Evolutionary conservation across 2,113 vertebrate species (phyloP).

Genomic region (Albula glossodonta): DNA sequence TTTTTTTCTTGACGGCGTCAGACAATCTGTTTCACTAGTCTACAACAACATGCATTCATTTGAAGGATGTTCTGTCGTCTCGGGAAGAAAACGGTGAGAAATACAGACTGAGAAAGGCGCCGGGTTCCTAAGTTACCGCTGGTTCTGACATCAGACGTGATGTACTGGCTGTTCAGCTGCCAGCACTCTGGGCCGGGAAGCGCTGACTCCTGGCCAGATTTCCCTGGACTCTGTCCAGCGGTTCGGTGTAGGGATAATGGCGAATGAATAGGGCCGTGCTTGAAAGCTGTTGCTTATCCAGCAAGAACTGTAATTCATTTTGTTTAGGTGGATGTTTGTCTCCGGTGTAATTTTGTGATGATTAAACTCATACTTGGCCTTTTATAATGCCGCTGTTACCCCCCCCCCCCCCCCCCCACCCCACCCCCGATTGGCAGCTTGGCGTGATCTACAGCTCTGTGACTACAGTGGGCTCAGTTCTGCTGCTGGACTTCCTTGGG

Average conservation of each 20-base stretch:
- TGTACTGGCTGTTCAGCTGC: conserved; percentile 12
- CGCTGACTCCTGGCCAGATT: background rate
- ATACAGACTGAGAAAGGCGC: background rate
- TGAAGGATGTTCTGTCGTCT: background rate
- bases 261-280: conserved; percentile 23
- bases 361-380: background rate
- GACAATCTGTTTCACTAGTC: too few species aligned
- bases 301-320: conserved; percentile 12
- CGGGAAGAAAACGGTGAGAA: background rate
- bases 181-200: background rate
- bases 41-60: too few species aligned
- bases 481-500: too few species aligned
- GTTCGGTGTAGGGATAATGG: conserved; percentile 12
- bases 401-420: background rate
- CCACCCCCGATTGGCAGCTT: background rate
- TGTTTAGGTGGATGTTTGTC: background rate
- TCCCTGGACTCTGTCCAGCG: background rate
- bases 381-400: background rate
- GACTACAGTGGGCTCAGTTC: background rate
- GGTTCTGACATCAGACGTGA: conserved; percentile 16
- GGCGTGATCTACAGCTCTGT: background rate
- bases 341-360: background rate
- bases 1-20: too few species aligned
- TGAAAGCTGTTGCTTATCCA: conserved; percentile 18
- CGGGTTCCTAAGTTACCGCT: conserved; percentile 1